These are phyloP conservation scores for Euwallacea fornicatus DNA, from an alignment of 1,140 invertebrate genomes.

Conservation along the genomic window DNA sequence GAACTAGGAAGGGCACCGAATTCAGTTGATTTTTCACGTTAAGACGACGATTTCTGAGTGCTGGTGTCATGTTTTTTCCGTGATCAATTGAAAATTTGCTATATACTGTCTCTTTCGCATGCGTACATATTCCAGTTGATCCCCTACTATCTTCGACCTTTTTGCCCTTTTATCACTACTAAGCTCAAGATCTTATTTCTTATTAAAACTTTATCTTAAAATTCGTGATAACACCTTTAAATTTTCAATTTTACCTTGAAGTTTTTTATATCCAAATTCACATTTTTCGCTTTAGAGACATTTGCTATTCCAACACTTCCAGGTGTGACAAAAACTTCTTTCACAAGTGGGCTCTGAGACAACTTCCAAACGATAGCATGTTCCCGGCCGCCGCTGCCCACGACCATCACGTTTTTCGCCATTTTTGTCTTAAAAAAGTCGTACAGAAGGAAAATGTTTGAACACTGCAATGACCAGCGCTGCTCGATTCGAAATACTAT, in stretches of 20 bases:
- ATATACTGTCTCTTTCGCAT: no score
- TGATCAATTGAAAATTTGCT: no score
- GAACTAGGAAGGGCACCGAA: no score
- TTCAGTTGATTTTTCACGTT: no score
- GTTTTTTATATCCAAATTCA: conserved; percentile 67
- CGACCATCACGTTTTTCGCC: conserved; percentile 70
- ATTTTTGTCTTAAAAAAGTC: conserved; percentile 42
- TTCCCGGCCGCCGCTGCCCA: conserved; percentile 94
- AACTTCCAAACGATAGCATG: conserved; percentile 94
- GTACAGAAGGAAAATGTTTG: conserved; percentile 34
- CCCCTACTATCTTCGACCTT: no score
- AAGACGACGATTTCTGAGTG: no score
- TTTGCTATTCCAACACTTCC: conserved; percentile 86
- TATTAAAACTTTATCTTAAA: no score
- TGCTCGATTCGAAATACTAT: background rate
- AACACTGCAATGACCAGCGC: background rate
- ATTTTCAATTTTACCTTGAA: conserved; percentile 59
- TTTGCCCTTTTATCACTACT: no score
- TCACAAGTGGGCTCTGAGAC: conserved; percentile 72
- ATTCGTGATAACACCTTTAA: no score
- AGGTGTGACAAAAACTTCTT: conserved; percentile 78
- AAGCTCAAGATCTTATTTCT: no score
- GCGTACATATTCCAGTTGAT: no score
- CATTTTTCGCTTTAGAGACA: conserved; percentile 66
- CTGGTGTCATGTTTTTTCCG: no score